These are phyloP conservation scores for Podarcis raffonei DNA, from an alignment of 2,113 vertebrate species.

Conservation along the genomic window DNA sequence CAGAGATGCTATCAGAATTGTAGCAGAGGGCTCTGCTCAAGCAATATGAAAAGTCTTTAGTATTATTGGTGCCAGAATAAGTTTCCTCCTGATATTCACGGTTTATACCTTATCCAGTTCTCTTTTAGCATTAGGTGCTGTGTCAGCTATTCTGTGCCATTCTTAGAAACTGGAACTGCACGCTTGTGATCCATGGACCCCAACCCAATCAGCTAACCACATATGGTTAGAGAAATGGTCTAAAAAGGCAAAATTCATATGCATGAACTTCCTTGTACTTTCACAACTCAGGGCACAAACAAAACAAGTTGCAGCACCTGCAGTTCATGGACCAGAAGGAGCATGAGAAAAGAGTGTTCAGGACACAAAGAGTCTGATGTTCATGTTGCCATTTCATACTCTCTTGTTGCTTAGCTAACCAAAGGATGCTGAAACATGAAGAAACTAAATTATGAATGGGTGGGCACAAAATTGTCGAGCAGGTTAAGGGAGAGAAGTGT, in stretches of 20 bases:
- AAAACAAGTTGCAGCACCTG: not conserved
- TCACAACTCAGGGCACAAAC: not conserved
- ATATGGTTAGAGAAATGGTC: too few species aligned
- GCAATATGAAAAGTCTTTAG: not conserved
- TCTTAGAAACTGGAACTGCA: not conserved
- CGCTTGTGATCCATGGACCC: not conserved
- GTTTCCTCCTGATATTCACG: not conserved
- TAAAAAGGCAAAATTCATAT: too few species aligned
- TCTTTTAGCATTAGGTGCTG: not conserved
- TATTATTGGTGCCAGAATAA: not conserved
- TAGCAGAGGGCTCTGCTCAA: not conserved
- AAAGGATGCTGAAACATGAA: not conserved
- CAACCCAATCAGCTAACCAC: not conserved
- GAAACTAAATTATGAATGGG: constrained; percentile 23
- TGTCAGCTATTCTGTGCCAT: not conserved
- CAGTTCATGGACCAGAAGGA: not conserved
- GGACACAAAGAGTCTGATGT: not conserved
- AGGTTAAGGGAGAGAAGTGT: not conserved
- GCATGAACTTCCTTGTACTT: not conserved
- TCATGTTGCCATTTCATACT: not conserved
- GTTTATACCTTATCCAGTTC: not conserved
- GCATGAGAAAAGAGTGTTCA: not conserved
- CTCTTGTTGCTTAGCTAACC: constrained; percentile 10
- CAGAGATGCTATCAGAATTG: not conserved
- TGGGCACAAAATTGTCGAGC: not conserved